These are phyloP conservation scores for Champsocephalus gunnari DNA, from an alignment of 2,797 vertebrate genomes.

Conservation along the genomic window DNA sequence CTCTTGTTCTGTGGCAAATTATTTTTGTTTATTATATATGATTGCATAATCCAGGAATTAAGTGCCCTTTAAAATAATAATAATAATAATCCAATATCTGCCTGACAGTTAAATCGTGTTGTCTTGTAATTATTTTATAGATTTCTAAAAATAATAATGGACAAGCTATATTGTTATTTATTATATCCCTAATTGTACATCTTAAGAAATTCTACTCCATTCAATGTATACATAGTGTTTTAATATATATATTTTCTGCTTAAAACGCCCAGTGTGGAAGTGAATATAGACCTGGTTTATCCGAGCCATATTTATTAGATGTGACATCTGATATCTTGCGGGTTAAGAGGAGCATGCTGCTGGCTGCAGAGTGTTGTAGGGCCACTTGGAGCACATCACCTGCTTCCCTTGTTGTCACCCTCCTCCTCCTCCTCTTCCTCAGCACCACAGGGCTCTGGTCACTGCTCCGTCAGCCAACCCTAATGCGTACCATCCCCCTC, in stretches of 20 bases:
- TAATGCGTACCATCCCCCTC: conserved; percentile 59
- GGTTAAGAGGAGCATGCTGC: conserved; percentile 58
- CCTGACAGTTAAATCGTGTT: background rate
- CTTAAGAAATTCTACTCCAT: background rate
- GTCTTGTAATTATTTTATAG: background rate
- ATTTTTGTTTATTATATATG: conserved; percentile 1
- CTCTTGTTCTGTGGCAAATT: background rate
- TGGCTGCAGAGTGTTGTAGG: conserved; percentile 68
- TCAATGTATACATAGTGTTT: background rate
- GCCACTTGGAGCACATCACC: conserved; percentile 84
- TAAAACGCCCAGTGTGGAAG: conserved; percentile 16
- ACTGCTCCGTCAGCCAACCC: conserved; percentile 62
- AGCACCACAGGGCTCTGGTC: conserved; percentile 64
- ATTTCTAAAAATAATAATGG: background rate
- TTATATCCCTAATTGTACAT: background rate
- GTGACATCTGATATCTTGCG: conserved; percentile 80
- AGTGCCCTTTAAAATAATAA: background rate
- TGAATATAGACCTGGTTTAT: conserved; percentile 39
- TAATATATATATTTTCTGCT: conserved; percentile 4
- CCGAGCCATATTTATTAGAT: conserved; percentile 69
- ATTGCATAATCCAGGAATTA: background rate
- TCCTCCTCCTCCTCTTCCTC: conserved; percentile 39
- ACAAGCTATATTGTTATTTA: background rate
- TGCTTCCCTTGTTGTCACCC: conserved; percentile 79
- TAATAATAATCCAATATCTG: background rate